Percentiles rank a stretch among this genome's conserved stretches.
Evolutionary conservation across 1,140 invertebrate species (phyloP).

Genomic region (Drosophila insularis): DNA sequence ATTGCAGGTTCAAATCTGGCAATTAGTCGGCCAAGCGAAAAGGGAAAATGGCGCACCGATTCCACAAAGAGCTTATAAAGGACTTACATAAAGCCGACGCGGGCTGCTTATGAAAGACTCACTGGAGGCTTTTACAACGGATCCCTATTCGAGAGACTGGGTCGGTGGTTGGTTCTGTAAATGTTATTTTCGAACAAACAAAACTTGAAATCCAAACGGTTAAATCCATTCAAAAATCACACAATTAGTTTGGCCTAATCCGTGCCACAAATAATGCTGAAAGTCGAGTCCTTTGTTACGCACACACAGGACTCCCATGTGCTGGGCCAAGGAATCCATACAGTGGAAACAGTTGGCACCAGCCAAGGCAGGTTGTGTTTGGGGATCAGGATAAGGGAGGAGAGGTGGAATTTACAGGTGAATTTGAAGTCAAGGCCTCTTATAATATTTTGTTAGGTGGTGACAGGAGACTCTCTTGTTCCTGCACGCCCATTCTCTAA

Average conservation of each 20-base stretch:
- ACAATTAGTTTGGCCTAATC: slow-evolving; percentile 77
- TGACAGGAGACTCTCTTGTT: background rate
- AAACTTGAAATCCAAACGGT: slow-evolving; percentile 43
- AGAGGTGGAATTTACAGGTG: background rate
- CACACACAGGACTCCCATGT: slow-evolving; percentile 34
- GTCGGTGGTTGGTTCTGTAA: slow-evolving; percentile 29
- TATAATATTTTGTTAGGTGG: slow-evolving; percentile 3
- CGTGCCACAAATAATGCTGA: slow-evolving; percentile 66
- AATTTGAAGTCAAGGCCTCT: slow-evolving; percentile 28
- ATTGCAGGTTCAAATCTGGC: slow-evolving; percentile 3
- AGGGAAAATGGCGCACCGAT: slow-evolving; percentile 48
- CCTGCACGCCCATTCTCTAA: slow-evolving; percentile 7
- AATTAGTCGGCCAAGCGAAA: slow-evolving; percentile 18
- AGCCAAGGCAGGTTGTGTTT: slow-evolving; percentile 21
- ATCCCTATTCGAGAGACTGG: background rate
- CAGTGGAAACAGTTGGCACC: slow-evolving; percentile 1
- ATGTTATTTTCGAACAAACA: slow-evolving; percentile 78
- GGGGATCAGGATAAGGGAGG: background rate
- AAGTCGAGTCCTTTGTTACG: slow-evolving; percentile 53
- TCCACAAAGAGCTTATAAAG: slow-evolving; percentile 74
- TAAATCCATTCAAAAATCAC: slow-evolving; percentile 76
- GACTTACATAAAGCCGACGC: slow-evolving; percentile 32
- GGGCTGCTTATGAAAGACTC: slow-evolving; percentile 30
- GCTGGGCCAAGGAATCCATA: slow-evolving; percentile 45
- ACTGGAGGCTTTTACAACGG: background rate